Evolutionary conservation across 1,140 invertebrate genomes (phyloP).

Genomic region (Laupala kohalensis): DNA sequence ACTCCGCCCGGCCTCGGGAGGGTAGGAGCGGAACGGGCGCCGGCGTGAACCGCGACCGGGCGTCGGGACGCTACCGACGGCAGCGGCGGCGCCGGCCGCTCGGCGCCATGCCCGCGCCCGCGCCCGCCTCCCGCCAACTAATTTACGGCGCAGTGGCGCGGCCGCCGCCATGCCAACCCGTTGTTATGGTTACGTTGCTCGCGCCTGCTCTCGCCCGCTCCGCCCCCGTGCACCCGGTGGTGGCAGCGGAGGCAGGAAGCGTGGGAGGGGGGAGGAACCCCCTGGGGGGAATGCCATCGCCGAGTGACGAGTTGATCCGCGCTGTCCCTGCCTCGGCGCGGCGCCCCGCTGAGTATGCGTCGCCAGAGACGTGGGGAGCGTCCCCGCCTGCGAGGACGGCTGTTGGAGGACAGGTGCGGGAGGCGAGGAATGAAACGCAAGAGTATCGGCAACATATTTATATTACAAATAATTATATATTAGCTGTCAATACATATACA

Average conservation of each 20-base stretch:
- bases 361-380: no score
- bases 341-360: not conserved
- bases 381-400: no score
- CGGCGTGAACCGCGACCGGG: no score
- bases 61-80: no score
- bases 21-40: no score
- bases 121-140: no score
- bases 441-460: constrained; percentile 8
- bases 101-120: no score
- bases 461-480: constrained; percentile 13
- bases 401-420: not conserved
- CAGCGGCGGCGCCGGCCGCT: no score
- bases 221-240: not conserved
- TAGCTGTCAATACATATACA: constrained; percentile 4
- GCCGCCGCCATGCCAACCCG: not conserved
- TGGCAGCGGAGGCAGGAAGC: not conserved
- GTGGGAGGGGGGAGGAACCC: not conserved
- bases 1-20: no score
- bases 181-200: not conserved
- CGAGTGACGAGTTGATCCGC: not conserved
- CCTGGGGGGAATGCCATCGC: no score
- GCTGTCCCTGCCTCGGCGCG: not conserved
- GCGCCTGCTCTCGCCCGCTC: not conserved
- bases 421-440: not conserved
- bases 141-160: no score